These are phyloP conservation scores for Anguilla megastoma DNA, from an alignment of 2,797 vertebrate genomes.

Conservation along the genomic window DNA sequence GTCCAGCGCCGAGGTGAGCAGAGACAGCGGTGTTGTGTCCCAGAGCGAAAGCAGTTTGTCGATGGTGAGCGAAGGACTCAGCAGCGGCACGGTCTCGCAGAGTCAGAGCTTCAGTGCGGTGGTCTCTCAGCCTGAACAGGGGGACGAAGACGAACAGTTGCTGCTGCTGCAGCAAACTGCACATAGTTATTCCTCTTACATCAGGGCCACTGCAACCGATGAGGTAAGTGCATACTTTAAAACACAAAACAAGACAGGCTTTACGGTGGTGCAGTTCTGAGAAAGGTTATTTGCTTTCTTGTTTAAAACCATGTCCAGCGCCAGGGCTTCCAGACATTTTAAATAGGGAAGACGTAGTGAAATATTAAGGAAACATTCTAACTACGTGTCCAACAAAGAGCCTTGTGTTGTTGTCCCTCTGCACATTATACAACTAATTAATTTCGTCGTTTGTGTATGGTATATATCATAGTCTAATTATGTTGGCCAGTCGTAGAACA, in stretches of 20 bases:
- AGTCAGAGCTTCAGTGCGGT: slow-evolving; percentile 85
- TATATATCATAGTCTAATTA: not conserved
- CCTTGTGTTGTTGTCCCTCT: slow-evolving; percentile 44
- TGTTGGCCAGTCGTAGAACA: not conserved
- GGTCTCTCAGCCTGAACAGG: slow-evolving; percentile 46
- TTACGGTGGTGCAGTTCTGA: not conserved
- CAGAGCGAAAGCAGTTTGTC: slow-evolving; percentile 90
- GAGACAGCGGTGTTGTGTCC: slow-evolving; percentile 90
- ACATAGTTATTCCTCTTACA: slow-evolving; percentile 75
- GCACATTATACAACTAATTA: not conserved
- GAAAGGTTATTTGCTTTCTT: not conserved
- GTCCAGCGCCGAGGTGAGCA: slow-evolving; percentile 70
- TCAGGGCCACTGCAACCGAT: slow-evolving; percentile 73
- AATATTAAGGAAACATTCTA: slow-evolving; percentile 13
- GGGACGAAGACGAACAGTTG: slow-evolving; percentile 66
- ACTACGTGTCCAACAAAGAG: slow-evolving; percentile 47
- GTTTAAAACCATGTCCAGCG: not conserved
- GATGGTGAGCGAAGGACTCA: slow-evolving; percentile 76
- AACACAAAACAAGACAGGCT: not conserved
- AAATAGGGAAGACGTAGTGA: slow-evolving; percentile 55
- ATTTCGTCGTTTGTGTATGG: not conserved
- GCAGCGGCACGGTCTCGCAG: slow-evolving; percentile 84
- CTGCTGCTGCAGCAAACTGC: slow-evolving; percentile 62
- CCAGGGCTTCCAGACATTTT: slow-evolving; percentile 18
- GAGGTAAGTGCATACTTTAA: slow-evolving; percentile 66